Percentiles rank a stretch among this genome's conserved stretches.
phyloP scores from a whole-genome alignment of 1,140 invertebrate species.

The Caenorhabditis brenneri region DNA sequence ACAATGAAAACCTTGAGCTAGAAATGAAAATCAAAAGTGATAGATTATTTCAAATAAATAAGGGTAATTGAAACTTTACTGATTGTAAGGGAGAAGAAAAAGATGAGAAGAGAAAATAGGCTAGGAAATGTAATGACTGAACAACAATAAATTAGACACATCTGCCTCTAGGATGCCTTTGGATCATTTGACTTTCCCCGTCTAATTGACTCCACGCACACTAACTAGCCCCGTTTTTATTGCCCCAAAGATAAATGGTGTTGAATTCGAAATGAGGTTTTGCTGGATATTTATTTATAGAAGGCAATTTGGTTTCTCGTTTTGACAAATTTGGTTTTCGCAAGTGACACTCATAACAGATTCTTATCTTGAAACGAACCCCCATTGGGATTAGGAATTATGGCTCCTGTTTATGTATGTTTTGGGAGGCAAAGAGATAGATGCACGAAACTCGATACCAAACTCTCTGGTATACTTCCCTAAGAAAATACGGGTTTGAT shows the following conservation, averaged over 20 bases:
- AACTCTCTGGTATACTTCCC: not conserved
- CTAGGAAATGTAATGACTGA: not conserved
- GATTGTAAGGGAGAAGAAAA: not conserved
- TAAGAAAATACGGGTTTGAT: not conserved
- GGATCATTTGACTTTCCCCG: not conserved
- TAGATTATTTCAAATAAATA: not conserved
- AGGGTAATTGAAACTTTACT: not conserved
- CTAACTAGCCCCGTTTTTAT: not conserved
- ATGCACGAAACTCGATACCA: not conserved
- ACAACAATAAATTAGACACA: not conserved
- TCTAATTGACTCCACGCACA: not conserved
- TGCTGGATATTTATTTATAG: not conserved
- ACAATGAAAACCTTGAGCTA: not conserved
- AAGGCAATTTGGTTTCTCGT: not conserved
- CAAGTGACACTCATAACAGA: not conserved
- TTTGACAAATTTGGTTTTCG: not conserved
- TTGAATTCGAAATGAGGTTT: not conserved
- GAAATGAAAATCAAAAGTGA: not conserved
- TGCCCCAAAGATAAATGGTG: not conserved
- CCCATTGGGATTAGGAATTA: slow-evolving; percentile 20
- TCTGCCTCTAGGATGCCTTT: not conserved
- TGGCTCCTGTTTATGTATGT: not conserved
- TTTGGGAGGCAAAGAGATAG: not conserved
- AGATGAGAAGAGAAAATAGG: not conserved
- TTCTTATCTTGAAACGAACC: not conserved